phyloP scores from a whole-genome alignment of 2,797 vertebrate species.

The Oreochromis grahami region DNA sequence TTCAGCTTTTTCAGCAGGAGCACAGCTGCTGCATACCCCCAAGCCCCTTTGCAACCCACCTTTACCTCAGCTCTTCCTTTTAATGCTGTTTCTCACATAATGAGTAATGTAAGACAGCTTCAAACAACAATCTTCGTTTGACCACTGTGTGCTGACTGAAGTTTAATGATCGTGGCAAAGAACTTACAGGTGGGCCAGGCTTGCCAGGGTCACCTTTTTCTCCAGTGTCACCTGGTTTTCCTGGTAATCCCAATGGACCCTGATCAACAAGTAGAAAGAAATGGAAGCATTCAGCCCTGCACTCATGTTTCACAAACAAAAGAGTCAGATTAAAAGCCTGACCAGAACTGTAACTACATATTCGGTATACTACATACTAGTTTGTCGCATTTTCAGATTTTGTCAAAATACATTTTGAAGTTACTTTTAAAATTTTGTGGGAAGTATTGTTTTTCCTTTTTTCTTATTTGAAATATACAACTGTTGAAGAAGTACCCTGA shows the following conservation, averaged over 20 bases:
- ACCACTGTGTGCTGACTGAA: not conserved
- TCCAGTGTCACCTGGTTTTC: slow-evolving; percentile 79
- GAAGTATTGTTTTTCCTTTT: not conserved
- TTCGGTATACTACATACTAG: not conserved
- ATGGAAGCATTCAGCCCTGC: not conserved
- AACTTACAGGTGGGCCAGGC: slow-evolving; percentile 62
- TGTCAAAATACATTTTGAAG: not conserved
- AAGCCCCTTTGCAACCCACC: not conserved
- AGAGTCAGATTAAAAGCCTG: not conserved
- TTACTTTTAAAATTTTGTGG: not conserved
- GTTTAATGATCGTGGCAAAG: not conserved
- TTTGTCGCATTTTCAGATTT: not conserved
- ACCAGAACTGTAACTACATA: fast-evolving
- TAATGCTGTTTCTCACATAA: not conserved
- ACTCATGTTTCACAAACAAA: not conserved
- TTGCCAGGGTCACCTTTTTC: slow-evolving; percentile 78
- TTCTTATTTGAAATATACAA: not conserved
- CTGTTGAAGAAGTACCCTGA: slow-evolving; percentile 68
- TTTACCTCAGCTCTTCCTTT: not conserved
- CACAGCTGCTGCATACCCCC: not conserved
- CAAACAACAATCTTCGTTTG: not conserved
- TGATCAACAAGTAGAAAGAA: slow-evolving; percentile 27
- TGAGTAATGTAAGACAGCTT: not conserved
- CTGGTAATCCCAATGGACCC: slow-evolving; percentile 84
- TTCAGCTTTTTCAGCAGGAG: not conserved